Percentiles rank a stretch among this genome's conserved stretches.
These are phyloP conservation scores for Pseudorasbora parva DNA, from an alignment of 2,113 vertebrate genomes.

Conservation along the genomic window DNA sequence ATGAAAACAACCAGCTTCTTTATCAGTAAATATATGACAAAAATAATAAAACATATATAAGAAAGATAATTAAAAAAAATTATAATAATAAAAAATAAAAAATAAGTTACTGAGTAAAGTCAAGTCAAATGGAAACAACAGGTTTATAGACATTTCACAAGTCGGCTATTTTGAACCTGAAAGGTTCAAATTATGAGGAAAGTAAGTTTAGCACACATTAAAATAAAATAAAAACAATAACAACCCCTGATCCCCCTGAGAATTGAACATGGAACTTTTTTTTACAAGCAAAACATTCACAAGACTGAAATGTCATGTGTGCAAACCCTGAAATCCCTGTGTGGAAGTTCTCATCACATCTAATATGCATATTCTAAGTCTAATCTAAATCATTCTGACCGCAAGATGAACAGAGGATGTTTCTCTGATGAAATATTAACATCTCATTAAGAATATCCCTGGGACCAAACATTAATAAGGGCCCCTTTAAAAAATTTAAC, in stretches of 20 bases:
- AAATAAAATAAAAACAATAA: no score
- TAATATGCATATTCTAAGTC: constrained; percentile 2
- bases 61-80: no score
- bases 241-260: background rate
- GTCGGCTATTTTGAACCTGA: no score
- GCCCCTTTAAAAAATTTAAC: constrained; percentile 49
- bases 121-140: no score
- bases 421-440: constrained; percentile 58
- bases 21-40: no score
- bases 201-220: background rate
- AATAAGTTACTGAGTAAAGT: no score
- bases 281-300: no score
- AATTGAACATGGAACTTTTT: background rate
- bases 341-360: background rate
- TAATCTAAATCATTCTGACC: constrained; percentile 7
- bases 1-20: no score
- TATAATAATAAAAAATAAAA: no score
- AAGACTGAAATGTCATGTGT: no score
- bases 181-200: background rate
- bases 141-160: background rate
- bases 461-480: constrained; percentile 57
- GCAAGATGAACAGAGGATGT: constrained; percentile 23
- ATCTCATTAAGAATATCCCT: constrained; percentile 58
- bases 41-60: no score
- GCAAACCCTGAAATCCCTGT: background rate